phyloP scores from a whole-genome alignment of 2,797 vertebrate species.

The Sciurus carolinensis region DNA sequence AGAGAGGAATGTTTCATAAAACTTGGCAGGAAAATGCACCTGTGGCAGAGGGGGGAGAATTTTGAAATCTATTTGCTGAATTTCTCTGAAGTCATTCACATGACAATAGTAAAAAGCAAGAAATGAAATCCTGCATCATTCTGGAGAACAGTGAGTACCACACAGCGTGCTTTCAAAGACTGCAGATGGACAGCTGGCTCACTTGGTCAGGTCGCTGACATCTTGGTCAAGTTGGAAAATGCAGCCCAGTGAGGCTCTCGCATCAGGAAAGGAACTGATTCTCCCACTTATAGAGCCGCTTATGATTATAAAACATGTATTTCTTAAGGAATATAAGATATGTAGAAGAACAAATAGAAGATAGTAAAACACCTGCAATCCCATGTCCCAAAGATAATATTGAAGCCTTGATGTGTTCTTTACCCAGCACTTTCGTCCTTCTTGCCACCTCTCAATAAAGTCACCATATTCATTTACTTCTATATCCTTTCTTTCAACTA shows the following conservation, averaged over 20 bases:
- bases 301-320: conserved; percentile 1
- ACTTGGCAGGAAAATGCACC: neutral
- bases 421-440: neutral
- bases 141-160: neutral
- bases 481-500: neutral
- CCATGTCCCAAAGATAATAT: neutral
- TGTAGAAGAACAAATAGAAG: neutral
- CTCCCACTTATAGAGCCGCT: neutral
- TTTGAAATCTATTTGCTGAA: neutral
- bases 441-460: neutral
- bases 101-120: conserved; percentile 10
- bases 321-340: neutral
- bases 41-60: neutral
- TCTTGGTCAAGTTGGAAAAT: neutral
- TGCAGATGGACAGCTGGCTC: neutral
- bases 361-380: neutral
- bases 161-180: neutral
- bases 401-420: neutral
- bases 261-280: neutral
- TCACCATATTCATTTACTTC: neutral
- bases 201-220: neutral
- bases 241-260: too few relatives aligned
- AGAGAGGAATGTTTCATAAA: neutral
- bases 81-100: conserved; percentile 8
- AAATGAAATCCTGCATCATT: conserved; percentile 33